Evolutionary conservation across 2,888 invertebrate genomes (phyloP).

Genomic region (Seira ritae): DNA sequence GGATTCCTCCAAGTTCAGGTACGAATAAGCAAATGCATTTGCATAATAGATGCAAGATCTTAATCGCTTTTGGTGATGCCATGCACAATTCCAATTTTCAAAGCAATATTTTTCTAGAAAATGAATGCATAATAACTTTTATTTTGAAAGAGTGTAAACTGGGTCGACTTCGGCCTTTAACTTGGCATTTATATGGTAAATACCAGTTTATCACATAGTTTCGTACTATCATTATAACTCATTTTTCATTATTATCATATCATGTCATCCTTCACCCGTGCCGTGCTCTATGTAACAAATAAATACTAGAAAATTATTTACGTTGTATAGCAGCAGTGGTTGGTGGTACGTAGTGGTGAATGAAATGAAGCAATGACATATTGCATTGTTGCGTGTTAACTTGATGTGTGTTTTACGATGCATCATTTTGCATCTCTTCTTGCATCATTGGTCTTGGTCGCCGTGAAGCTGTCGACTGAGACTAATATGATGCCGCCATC

Average conservation of each 20-base stretch:
- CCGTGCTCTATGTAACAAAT: too few species aligned
- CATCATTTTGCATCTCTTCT: not conserved
- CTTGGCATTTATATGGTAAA: not conserved
- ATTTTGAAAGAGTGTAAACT: not conserved
- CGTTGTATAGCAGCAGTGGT: too few species aligned
- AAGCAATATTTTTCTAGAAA: too few species aligned
- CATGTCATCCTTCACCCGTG: not conserved
- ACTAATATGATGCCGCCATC: constrained; percentile 10
- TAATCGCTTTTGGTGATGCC: too few species aligned
- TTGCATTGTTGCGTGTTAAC: constrained; percentile 13
- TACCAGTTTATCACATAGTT: not conserved
- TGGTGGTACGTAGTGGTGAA: too few species aligned
- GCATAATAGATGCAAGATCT: too few species aligned
- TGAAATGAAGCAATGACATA: constrained; percentile 29
- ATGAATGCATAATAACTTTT: too few species aligned
- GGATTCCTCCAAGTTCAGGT: constrained; percentile 21
- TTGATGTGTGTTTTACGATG: too few species aligned
- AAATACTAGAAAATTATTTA: too few species aligned
- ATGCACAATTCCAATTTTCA: too few species aligned
- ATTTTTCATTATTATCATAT: not conserved
- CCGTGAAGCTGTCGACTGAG: not conserved
- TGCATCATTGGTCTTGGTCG: not conserved
- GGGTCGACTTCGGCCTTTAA: not conserved
- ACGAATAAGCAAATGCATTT: too few species aligned
- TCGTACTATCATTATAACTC: too few species aligned